Evolutionary conservation across 1,140 invertebrate species (phyloP).

Genomic region (Hycleus cichorii): DNA sequence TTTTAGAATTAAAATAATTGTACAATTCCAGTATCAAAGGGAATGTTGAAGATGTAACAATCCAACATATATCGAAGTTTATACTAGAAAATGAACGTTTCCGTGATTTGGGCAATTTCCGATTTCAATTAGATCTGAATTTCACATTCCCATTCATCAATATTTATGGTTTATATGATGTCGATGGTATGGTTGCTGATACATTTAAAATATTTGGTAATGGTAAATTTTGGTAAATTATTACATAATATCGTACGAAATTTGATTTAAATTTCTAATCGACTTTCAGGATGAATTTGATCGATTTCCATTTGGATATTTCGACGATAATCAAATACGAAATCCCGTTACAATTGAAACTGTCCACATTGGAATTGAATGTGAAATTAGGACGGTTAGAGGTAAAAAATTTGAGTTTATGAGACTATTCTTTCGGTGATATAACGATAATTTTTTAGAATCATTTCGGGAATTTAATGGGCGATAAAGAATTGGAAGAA

Average conservation of each 20-base stretch:
- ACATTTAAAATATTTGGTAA: conserved; percentile 31
- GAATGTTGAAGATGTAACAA: conserved; percentile 32
- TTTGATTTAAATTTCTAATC: not conserved
- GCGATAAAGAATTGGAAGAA: conserved; percentile 30
- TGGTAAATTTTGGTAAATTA: conserved; percentile 34
- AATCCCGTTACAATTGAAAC: conserved; percentile 19
- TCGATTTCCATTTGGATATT: conserved; percentile 24
- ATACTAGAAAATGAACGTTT: conserved; percentile 32
- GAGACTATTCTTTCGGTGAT: no score
- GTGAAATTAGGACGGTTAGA: conserved; percentile 28
- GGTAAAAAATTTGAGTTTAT: conserved; percentile 3
- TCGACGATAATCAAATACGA: conserved; percentile 28
- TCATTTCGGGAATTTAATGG: conserved; percentile 36
- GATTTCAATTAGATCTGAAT: conserved; percentile 35
- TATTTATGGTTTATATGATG: conserved; percentile 30
- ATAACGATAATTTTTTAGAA: conserved; percentile 26
- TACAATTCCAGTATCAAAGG: conserved; percentile 30
- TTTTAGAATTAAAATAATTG: conserved; percentile 2
- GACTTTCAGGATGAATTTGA: conserved; percentile 24
- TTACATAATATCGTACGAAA: not conserved
- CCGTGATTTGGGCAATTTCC: conserved; percentile 26
- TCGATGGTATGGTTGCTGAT: conserved; percentile 31
- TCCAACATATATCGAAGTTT: conserved; percentile 37
- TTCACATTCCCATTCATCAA: conserved; percentile 33
- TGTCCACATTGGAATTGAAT: conserved; percentile 22